Conservation (phyloP, 2,113 vertebrate genomes). For the Leptobrachium ailaonicum region DNA sequence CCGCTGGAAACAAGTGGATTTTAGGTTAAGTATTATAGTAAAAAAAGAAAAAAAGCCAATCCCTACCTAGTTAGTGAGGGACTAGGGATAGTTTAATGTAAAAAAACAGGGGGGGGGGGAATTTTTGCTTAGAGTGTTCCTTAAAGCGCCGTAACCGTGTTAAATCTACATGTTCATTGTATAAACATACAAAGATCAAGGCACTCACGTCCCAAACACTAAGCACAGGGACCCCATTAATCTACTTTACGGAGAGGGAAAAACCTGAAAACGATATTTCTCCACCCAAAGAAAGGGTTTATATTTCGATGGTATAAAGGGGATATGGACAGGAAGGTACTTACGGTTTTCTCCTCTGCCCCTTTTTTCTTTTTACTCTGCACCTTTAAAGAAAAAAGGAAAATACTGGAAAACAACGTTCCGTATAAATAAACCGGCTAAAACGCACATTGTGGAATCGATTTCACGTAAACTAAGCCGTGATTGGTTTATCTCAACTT, state of each 20-base stretch:
- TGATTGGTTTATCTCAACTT: no score
- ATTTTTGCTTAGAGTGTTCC: no score
- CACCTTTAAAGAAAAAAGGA: constrained; percentile 61
- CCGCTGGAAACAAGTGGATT: no score
- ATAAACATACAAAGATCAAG: not conserved
- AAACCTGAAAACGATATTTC: not conserved
- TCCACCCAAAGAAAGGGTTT: not conserved
- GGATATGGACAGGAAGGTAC: constrained; percentile 49
- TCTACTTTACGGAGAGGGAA: not conserved
- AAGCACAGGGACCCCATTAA: not conserved
- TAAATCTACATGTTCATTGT: not conserved
- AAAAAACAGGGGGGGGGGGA: no score
- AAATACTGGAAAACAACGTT: not conserved
- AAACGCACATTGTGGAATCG: no score
- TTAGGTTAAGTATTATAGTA: no score
- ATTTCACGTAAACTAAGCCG: not conserved
- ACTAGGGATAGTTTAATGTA: no score
- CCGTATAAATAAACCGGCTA: no score
- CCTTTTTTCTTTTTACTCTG: constrained; percentile 87
- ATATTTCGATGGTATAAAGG: not conserved
- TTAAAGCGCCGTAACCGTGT: no score
- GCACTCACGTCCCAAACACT: not conserved
- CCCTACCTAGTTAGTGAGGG: no score
- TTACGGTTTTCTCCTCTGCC: constrained; percentile 81
- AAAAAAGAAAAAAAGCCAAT: no score